Base-by-base conservation (phyloP, 1,140 invertebrate genomes). In the Asbolus verrucosus region DNA sequence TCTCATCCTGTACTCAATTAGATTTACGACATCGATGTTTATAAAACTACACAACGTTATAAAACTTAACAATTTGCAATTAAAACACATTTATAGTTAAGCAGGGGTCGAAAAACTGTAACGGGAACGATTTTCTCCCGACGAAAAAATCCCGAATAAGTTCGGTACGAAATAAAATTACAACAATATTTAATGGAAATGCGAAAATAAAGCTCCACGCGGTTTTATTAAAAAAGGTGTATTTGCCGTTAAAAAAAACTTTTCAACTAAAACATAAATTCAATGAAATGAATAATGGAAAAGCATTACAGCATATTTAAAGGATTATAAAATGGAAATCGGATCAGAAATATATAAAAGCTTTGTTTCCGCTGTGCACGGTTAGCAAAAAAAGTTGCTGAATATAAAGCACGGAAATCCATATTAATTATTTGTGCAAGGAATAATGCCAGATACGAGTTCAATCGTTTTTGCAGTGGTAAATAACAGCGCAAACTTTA, bases 1-100 rank as follows among this genome's bases (percentile, higher is more conserved):
- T 54, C 46, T 54, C 46, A 54, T 54, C 46, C 46, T 27, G 46
- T 54, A 46, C 46, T 27, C 46, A 27, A 54, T 54, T 54, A 27
- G 46, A 54, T 54, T 54, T 54, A 54, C 46, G 46, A 54, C 21
- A 14, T 19, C 6, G 8, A 27, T 54, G 46, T 54, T 54, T 54
- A 54, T 27, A 54, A 54, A 54, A 54, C 46, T 54, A 30, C 41
- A 46, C 21, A 21, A 13, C 9, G 46, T 54, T 54, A 21, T 27
- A 27, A 27, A 54, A 27, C 14, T 54, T 54, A 21, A 54, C 46
- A 54, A 54, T 54, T 54, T 27, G 19, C 46, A 54, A 54, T 54
- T 54, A 54, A 54, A 54, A 0, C 9, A 27, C 21, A 27, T 24
- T 27, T 54, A 27, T 27, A 27, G 24, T 27, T 27, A 27, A 8